Conservation (phyloP, 2,888 invertebrate genomes). For the Dexiosoma caninum region DNA sequence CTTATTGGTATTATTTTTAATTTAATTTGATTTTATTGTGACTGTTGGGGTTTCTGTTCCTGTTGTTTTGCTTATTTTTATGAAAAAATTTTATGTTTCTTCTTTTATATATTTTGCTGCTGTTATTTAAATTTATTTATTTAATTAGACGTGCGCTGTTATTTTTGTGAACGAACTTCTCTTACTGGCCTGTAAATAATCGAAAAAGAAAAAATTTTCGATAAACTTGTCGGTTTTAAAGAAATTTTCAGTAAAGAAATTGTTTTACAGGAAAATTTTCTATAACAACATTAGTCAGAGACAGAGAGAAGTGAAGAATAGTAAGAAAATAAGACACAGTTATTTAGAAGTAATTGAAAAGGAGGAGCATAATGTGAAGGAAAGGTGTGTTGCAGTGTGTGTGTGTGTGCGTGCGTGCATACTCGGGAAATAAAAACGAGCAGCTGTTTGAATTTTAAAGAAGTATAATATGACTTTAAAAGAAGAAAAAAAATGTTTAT, state of each 20-base stretch:
- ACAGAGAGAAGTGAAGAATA: slow-evolving; percentile 48
- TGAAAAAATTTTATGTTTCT: background rate
- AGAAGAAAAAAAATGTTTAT: too few species aligned
- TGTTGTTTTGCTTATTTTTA: slow-evolving; percentile 32
- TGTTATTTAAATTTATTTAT: slow-evolving; percentile 10
- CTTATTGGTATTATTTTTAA: background rate
- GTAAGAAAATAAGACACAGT: slow-evolving; percentile 31
- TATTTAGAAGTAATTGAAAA: slow-evolving; percentile 7
- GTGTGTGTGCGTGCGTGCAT: slow-evolving; percentile 5
- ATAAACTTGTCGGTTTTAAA: slow-evolving; percentile 47
- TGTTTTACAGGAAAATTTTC: slow-evolving; percentile 32
- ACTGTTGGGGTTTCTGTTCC: slow-evolving; percentile 18
- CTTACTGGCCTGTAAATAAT: slow-evolving; percentile 60
- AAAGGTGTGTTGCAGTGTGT: slow-evolving; percentile 5
- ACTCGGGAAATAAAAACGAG: background rate
- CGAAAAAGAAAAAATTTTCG: slow-evolving; percentile 59
- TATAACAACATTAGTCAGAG: slow-evolving; percentile 29
- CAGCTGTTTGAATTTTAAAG: background rate
- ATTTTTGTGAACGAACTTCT: slow-evolving; percentile 57
- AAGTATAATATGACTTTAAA: background rate
- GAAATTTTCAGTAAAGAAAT: slow-evolving; percentile 28
- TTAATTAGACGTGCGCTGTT: slow-evolving; percentile 42
- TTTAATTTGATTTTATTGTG: background rate
- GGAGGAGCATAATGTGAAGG: background rate
- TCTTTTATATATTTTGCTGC: slow-evolving; percentile 7